phyloP scores from a whole-genome alignment of 2,113 vertebrate species.

The Fulmarus glacialis region DNA sequence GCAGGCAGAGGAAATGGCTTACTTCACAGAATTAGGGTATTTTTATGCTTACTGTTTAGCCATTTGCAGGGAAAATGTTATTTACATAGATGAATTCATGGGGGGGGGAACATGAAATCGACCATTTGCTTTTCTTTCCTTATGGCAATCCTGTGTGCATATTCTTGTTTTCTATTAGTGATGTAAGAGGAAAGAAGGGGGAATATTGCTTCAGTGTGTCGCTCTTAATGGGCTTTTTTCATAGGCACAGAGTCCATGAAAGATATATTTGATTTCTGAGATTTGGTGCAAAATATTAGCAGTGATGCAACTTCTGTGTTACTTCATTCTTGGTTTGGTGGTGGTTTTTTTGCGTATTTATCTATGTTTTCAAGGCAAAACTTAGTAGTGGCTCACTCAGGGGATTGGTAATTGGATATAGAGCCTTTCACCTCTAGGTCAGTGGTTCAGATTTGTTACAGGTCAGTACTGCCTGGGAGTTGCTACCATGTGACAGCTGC shows the following conservation, averaged over 20 bases:
- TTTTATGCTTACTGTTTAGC: neutral
- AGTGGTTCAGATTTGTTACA: constrained; percentile 61
- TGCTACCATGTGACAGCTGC: constrained; percentile 55
- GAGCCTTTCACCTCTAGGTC: constrained; percentile 67
- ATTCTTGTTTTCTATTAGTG: neutral
- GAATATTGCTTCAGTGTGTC: neutral
- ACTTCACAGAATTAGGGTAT: neutral
- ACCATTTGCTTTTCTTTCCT: neutral
- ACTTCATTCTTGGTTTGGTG: neutral
- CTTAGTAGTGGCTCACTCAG: neutral
- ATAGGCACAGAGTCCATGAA: neutral
- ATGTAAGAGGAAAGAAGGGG: neutral
- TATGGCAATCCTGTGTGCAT: neutral
- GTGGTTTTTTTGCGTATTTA: neutral
- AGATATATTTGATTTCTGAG: neutral
- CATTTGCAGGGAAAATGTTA: neutral
- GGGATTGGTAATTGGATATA: constrained; percentile 60
- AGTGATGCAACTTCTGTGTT: neutral
- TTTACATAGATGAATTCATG: neutral
- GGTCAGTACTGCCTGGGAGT: constrained; percentile 59
- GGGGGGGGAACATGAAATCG: neutral
- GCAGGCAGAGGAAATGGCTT: neutral
- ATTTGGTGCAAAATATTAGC: neutral
- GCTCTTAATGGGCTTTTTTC: neutral
- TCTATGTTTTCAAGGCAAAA: neutral